Conservation (phyloP, 2,113 vertebrate genomes). For the Cephalopterus ornatus region DNA sequence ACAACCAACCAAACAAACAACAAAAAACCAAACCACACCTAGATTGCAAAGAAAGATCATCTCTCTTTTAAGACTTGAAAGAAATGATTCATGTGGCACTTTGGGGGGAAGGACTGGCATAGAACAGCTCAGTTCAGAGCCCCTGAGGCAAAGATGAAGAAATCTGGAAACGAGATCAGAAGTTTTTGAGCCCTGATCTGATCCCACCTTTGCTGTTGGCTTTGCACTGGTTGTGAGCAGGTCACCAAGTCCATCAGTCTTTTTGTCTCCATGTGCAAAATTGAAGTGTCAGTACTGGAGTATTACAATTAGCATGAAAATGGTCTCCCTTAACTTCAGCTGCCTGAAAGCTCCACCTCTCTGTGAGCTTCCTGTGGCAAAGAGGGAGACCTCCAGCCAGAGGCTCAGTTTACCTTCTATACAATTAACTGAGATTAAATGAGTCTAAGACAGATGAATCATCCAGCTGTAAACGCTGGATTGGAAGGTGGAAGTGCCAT, state of each 20-base stretch:
- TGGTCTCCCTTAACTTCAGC: neutral
- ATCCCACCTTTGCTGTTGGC: neutral
- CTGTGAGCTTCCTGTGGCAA: neutral
- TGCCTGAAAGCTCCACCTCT: neutral
- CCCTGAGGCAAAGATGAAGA: neutral
- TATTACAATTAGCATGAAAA: neutral
- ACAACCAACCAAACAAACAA: no score
- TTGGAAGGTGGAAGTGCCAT: neutral
- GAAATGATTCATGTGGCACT: neutral
- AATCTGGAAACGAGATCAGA: neutral
- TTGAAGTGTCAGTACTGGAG: neutral
- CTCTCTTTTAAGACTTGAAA: neutral
- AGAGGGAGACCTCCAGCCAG: neutral
- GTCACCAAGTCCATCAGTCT: neutral
- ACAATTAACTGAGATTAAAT: neutral
- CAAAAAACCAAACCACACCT: fast-evolving
- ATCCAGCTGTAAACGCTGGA: neutral
- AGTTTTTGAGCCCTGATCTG: neutral
- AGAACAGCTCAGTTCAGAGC: neutral
- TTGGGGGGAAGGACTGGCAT: fast-evolving
- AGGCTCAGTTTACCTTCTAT: neutral
- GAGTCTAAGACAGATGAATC: neutral
- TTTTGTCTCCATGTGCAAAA: neutral
- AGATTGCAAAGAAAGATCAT: neutral
- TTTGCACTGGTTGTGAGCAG: neutral